Percentiles rank a stretch among this genome's conserved stretches.
Conservation (phyloP, 1,140 invertebrate species). For the Portunus trituberculatus region DNA sequence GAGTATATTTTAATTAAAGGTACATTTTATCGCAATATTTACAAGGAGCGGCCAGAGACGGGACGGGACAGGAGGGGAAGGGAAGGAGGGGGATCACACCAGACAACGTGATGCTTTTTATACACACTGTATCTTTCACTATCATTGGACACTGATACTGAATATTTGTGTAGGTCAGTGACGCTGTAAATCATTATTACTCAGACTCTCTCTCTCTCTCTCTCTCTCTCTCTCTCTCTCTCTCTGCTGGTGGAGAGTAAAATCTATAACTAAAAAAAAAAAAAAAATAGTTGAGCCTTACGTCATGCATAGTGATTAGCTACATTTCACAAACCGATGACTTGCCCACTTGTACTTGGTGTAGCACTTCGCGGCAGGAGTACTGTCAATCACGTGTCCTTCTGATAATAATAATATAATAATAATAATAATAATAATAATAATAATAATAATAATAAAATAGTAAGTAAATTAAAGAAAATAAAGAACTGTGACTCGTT, state of each 20-base stretch:
- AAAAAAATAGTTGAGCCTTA: neutral
- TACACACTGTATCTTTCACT: neutral
- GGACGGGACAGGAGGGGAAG: neutral
- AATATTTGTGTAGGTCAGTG: neutral
- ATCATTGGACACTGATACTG: neutral
- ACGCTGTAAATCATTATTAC: neutral
- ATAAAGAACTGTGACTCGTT: neutral
- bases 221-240: conserved; percentile 58
- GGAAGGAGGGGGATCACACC: no score
- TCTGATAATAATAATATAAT: neutral
- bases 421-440: no score
- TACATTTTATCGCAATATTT: conserved; percentile 16
- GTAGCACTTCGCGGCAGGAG: neutral
- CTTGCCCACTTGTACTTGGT: neutral
- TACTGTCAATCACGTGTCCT: neutral
- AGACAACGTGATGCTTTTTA: neutral
- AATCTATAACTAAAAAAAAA: neutral
- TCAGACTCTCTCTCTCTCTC: conserved; percentile 32
- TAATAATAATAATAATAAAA: no score
- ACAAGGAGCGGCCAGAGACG: neutral
- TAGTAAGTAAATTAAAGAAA: no score
- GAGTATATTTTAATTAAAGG: conserved; percentile 24
- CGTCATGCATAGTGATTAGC: neutral
- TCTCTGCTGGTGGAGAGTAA: neutral
- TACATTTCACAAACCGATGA: neutral